phyloP scores from a whole-genome alignment of 2,113 vertebrate species.

The Centropus bengalensis region DNA sequence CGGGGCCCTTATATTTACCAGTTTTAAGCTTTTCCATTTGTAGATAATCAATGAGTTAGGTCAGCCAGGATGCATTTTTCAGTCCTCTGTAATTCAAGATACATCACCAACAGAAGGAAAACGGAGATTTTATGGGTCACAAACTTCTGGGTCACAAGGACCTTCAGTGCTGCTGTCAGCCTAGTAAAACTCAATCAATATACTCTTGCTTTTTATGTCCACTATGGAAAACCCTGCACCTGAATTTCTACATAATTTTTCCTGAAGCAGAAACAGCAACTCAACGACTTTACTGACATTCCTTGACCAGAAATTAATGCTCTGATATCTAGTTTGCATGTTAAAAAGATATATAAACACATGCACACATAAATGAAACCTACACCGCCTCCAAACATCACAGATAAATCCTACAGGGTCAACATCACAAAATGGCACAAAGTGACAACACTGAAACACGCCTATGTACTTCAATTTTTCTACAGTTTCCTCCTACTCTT shows the following conservation, averaged over 20 bases:
- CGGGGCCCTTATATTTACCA: not conserved
- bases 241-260: not conserved
- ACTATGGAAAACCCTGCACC: slow-evolving; percentile 26
- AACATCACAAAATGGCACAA: fast-evolving
- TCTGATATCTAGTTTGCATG: not conserved
- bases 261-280: not conserved
- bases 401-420: not conserved
- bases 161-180: slow-evolving; percentile 48
- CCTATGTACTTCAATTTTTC: not conserved
- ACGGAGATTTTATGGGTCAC: slow-evolving; percentile 71
- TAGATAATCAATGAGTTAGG: not conserved
- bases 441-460: not conserved
- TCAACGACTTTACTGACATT: not conserved
- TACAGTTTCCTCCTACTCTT: not conserved
- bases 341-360: not conserved
- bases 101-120: slow-evolving; percentile 52
- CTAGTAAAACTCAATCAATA: slow-evolving; percentile 42
- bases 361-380: not conserved
- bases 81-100: slow-evolving; percentile 43
- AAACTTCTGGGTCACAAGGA: slow-evolving; percentile 64
- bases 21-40: not conserved
- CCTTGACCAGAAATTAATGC: not conserved
- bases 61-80: not conserved
- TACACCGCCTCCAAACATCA: not conserved
- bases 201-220: not conserved